Conservation (phyloP, 2,797 vertebrate genomes). For the Pangasius macronema region DNA sequence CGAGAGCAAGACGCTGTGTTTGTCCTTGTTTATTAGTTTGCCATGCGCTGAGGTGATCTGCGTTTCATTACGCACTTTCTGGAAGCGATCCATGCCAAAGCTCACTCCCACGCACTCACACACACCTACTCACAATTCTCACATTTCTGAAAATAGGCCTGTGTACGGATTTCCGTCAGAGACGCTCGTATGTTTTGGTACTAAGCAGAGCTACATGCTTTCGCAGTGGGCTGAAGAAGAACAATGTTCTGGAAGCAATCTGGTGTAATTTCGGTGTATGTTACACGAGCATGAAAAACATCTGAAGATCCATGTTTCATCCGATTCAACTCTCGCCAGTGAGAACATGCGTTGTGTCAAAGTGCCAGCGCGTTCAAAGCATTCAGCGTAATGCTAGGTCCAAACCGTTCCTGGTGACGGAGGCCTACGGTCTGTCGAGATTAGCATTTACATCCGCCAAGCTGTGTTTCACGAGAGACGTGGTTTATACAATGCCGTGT, state of each 20-base stretch:
- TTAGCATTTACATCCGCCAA: not conserved
- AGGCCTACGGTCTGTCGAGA: constrained; percentile 20
- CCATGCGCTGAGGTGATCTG: constrained; percentile 67
- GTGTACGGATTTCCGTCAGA: constrained; percentile 25
- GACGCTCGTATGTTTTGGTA: constrained; percentile 21
- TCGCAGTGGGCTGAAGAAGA: not conserved
- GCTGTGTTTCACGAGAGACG: not conserved
- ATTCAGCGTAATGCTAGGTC: not conserved
- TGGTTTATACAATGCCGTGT: not conserved
- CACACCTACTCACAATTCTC: constrained; percentile 19
- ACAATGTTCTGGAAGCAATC: constrained; percentile 58
- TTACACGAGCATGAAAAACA: constrained; percentile 56
- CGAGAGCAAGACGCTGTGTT: constrained; percentile 66
- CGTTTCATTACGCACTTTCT: constrained; percentile 67
- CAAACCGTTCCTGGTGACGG: constrained; percentile 2
- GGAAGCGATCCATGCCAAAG: constrained; percentile 64
- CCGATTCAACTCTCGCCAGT: constrained; percentile 39
- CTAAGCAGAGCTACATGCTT: constrained; percentile 26
- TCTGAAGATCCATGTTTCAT: constrained; percentile 45
- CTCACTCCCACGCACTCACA: constrained; percentile 21
- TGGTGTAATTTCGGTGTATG: constrained; percentile 57
- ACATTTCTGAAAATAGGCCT: constrained; percentile 27
- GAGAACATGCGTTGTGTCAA: constrained; percentile 56
- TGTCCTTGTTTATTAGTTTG: constrained; percentile 73
- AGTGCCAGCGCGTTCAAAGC: constrained; percentile 25